Evolutionary conservation across 2,888 invertebrate genomes (phyloP).

Genomic region (Dermolepida albohirtum): DNA sequence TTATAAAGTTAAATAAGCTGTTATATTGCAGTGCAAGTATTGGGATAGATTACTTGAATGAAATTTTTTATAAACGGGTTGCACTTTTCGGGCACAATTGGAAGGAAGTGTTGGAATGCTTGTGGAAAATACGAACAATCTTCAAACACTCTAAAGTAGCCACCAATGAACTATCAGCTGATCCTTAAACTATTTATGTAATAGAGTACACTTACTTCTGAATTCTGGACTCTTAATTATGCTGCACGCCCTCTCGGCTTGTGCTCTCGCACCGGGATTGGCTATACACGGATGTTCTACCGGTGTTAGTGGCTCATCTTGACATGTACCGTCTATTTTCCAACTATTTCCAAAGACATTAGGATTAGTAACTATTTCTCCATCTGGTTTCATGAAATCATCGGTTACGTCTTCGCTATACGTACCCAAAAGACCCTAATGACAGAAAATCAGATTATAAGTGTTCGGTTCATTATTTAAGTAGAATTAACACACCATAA

Average conservation of each 20-base stretch:
- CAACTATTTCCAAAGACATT: slow-evolving; percentile 23
- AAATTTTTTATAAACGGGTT: too few relatives aligned
- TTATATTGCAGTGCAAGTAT: too few relatives aligned
- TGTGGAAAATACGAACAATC: too few relatives aligned
- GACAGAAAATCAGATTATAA: background rate
- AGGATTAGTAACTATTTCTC: slow-evolving; percentile 5
- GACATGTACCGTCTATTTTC: slow-evolving; percentile 18
- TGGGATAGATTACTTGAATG: too few relatives aligned
- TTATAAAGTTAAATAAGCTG: too few relatives aligned
- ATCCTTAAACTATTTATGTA: too few relatives aligned
- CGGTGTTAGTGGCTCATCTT: slow-evolving; percentile 5
- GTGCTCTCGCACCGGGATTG: slow-evolving; percentile 8
- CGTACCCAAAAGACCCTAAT: slow-evolving; percentile 29
- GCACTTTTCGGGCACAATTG: too few relatives aligned
- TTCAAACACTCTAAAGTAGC: too few relatives aligned
- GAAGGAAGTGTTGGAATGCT: background rate
- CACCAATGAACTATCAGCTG: too few relatives aligned
- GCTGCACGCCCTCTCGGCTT: slow-evolving; percentile 16
- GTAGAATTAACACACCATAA: slow-evolving; percentile 1
- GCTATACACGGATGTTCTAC: slow-evolving; percentile 13
- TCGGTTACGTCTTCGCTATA: slow-evolving; percentile 10
- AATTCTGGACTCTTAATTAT: slow-evolving; percentile 5
- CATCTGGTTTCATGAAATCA: slow-evolving; percentile 21
- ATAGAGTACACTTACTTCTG: background rate
- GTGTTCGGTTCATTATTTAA: too few relatives aligned